Base-by-base conservation (phyloP, 2,797 vertebrate species). In the Pagetopsis macropterus region DNA sequence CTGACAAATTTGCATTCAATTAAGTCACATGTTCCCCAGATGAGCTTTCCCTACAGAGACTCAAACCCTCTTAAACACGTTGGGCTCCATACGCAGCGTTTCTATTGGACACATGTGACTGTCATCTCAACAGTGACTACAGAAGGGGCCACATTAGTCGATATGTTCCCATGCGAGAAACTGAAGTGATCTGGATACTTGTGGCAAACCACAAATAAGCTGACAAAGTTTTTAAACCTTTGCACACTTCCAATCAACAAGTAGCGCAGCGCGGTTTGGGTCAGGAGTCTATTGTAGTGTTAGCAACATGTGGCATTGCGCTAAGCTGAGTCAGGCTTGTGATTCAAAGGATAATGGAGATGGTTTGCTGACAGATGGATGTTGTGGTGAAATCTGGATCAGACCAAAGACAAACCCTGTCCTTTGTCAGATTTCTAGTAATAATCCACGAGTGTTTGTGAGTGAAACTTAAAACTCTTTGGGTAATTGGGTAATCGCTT, bases 201-300 rank as follows among this genome's bases (percentile, higher is more conserved):
- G 90, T 51, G 91, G 92, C 80, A 9, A 75, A 90, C 94, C 93
- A 82, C 93, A 92, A 92, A 91, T 87, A 92, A 91, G 85, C 84
- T 87, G 89, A 91, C 84, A 90, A 87, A 72, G 77, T 86, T 90
- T 87, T 84, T 66, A 79, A 87, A 89, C 84, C 87, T 89, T 87
- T 83, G 89, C 82, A 83, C 84, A 83, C 83, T 86, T 87, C 81
- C 75, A 88, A 88, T 84, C 54, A 86, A 89, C 82, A 85, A 86
- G 81, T 75, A 59, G 72, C n/a, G 77, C 48, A 79, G 84, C 90
- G 86, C 63, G 89, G 89, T 89, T 75, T 81, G 62, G 78, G 85
- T 81, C 75, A 75, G 81, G 72, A 56, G 63, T 67, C 71, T 70
- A 72, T 83, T 81, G 82, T 75, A 65, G 74, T 41, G 75, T 81